Evolutionary conservation across 2,797 vertebrate species (phyloP).

Genomic region (Labroides dimidiatus): DNA sequence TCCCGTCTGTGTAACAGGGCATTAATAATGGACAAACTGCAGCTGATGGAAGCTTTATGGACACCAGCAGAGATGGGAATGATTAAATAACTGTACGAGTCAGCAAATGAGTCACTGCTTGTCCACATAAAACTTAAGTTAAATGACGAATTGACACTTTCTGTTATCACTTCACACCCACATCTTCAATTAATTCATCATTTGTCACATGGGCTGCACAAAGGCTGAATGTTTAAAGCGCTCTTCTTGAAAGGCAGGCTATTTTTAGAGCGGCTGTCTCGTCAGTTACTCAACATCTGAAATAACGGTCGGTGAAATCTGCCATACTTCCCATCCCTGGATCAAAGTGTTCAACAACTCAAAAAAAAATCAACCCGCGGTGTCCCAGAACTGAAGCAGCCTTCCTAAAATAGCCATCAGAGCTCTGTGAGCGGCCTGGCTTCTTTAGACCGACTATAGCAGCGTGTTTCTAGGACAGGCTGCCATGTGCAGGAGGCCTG

Average conservation of each 20-base stretch:
- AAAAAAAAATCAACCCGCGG: conserved; percentile 54
- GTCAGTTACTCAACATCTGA: conserved; percentile 53
- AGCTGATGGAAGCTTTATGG: conserved; percentile 43
- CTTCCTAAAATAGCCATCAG: conserved; percentile 66
- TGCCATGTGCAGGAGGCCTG: conserved; percentile 56
- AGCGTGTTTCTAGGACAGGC: conserved; percentile 70
- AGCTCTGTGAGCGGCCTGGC: conserved; percentile 48
- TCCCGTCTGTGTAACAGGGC: conserved; percentile 21
- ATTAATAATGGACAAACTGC: conserved; percentile 58
- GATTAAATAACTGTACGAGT: conserved; percentile 56
- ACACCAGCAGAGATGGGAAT: conserved; percentile 32
- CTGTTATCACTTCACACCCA: conserved; percentile 32
- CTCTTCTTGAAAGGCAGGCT: conserved; percentile 35
- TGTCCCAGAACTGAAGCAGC: conserved; percentile 69
- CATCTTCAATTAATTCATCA: conserved; percentile 35
- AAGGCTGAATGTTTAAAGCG: conserved; percentile 42
- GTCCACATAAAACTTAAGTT: conserved; percentile 50
- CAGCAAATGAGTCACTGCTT: conserved; percentile 56
- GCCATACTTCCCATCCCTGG: conserved; percentile 47
- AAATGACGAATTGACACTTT: conserved; percentile 66
- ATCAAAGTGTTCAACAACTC: conserved; percentile 69
- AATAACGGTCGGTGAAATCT: conserved; percentile 58
- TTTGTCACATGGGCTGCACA: conserved; percentile 32
- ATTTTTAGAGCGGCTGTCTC: conserved; percentile 58
- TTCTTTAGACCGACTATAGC: conserved; percentile 50